Evolutionary conservation across 2,888 invertebrate species (phyloP).

Genomic region (Lasioglossum figueresi): DNA sequence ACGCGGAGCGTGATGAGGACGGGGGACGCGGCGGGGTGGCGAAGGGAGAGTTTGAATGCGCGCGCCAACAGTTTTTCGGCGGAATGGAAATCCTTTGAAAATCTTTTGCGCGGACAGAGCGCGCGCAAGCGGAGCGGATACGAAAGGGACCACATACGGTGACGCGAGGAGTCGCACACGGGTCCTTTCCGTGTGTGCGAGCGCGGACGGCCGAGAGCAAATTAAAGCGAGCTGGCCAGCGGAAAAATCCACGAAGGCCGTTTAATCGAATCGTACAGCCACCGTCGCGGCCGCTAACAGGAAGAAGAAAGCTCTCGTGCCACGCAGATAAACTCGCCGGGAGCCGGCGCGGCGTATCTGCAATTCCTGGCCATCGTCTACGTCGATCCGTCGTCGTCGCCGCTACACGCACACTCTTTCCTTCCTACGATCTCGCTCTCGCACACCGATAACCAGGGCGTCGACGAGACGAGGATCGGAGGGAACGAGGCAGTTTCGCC

Average conservation of each 20-base stretch:
- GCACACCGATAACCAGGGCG: constrained; percentile 25
- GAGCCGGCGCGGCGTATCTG: constrained; percentile 48
- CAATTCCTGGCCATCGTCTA: constrained; percentile 55
- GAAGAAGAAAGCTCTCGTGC: constrained; percentile 59
- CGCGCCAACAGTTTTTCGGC: constrained; percentile 40
- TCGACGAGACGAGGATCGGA: neutral
- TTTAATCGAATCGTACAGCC: constrained; percentile 49
- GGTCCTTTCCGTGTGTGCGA: neutral
- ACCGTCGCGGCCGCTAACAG: constrained; percentile 39
- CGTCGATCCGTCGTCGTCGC: constrained; percentile 48
- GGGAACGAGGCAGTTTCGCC: constrained; percentile 20
- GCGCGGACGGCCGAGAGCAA: constrained; percentile 10
- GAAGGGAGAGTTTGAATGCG: constrained; percentile 18
- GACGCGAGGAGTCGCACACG: neutral
- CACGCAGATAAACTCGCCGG: constrained; percentile 55
- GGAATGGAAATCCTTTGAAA: constrained; percentile 40
- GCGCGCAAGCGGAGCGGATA: constrained; percentile 14
- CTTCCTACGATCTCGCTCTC: neutral
- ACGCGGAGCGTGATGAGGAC: neutral
- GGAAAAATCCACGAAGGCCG: constrained; percentile 64
- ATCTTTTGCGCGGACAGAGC: constrained; percentile 23
- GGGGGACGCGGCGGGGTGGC: neutral
- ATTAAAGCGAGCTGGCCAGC: constrained; percentile 31
- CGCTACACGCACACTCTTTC: neutral
- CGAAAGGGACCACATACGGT: neutral